Base-by-base conservation (phyloP, 1,140 invertebrate species). In the Pseudomyrmex cubaensis region DNA sequence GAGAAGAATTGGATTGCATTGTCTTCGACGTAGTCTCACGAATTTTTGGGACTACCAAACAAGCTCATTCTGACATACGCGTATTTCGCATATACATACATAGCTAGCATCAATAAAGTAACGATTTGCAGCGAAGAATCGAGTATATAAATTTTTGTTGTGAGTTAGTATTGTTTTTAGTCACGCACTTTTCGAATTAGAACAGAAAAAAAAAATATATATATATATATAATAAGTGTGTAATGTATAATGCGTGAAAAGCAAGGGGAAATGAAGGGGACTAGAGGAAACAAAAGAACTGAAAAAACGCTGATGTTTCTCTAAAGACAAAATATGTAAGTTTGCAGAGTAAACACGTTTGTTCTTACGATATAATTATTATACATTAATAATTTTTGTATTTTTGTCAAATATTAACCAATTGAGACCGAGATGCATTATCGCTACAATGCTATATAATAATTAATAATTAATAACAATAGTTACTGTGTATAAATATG, bases 321-420 rank as follows among this genome's bases (percentile, higher is more conserved):
- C 35, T 35, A 67, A 70, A 73, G 52, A 82, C 13, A 64, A 73
- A 20, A 69, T 84, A 48, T 85, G 84, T 84, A 35, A 35, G 35
- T 35, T 35, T 85, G 87, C 64, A 61, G 82, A 90, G 85, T 76
- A 85, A 86, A 82, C 80, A 86, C 83, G 84, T 92, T 92, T 89
- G 86, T 92, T 90, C 85, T 91, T 83, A 82, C 90, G 85, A 91
- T 90, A 76, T 22, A 88, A 89, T 89, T 89, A 90, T 85, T 87
- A 88, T 66, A 90, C 75, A 87, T 90, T 92, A 89, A 91, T 92
- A 91, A 91, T 92, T 92, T 92, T 92, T 92, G 90, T 92, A 91
- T 92, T 92, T 92, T 92, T 92, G 86, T 90, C 89, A 92, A 90
- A 89, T 91, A 91, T 91, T 92, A 91, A 92, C 85, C 89, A 80